Evolutionary conservation across 2,797 vertebrate genomes (phyloP).

Genomic region (Ispidina lecontei): DNA sequence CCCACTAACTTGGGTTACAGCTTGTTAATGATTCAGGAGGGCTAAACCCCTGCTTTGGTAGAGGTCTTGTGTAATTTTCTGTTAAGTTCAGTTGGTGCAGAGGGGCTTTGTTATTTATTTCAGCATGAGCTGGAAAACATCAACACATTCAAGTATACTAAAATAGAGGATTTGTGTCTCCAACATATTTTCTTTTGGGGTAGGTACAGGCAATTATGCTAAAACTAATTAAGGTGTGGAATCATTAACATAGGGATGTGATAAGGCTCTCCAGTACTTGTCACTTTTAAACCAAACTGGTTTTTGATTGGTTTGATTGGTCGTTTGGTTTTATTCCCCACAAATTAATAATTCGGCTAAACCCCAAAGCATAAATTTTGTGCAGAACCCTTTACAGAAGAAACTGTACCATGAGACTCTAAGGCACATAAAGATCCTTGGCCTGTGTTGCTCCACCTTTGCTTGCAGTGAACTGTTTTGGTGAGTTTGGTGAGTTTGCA

Average conservation of each 20-base stretch:
- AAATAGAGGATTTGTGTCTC: background rate
- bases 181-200: background rate
- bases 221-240: background rate
- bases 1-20: background rate
- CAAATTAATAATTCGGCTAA: background rate
- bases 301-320: background rate
- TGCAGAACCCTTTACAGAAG: background rate
- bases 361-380: background rate
- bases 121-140: background rate
- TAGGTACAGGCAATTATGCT: background rate
- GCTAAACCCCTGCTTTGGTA: background rate
- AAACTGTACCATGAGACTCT: fast-evolving
- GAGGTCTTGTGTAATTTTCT: background rate
- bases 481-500: background rate
- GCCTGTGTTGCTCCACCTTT: background rate
- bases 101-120: background rate
- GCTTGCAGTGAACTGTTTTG: background rate
- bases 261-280: background rate
- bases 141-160: background rate
- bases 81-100: background rate
- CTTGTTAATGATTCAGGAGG: background rate
- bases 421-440: background rate
- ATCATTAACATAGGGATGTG: background rate
- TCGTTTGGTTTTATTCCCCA: background rate
- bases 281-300: background rate